phyloP scores from a whole-genome alignment of 1,140 invertebrate species.

The Drosophila eugracilis region DNA sequence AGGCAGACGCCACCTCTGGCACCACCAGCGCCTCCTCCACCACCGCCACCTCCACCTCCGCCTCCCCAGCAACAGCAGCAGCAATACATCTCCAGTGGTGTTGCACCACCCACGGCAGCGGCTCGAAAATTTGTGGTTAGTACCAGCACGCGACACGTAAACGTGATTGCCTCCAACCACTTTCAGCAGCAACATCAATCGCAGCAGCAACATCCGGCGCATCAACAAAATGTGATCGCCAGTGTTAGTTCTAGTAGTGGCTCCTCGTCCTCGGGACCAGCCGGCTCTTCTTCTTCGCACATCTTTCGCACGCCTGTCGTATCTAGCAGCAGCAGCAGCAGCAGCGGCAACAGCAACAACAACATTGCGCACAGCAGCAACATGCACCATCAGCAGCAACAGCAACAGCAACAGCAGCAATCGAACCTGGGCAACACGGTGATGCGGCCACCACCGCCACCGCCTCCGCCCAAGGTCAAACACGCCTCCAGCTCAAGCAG shows the following conservation, averaged over 20 bases:
- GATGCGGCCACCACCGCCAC: conserved; percentile 87
- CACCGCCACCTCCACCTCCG: conserved; percentile 43
- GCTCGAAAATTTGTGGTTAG: conserved; percentile 77
- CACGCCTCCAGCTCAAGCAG: conserved; percentile 51
- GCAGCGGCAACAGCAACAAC: conserved; percentile 2
- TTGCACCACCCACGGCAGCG: conserved; percentile 57
- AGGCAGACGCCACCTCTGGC: conserved; percentile 63
- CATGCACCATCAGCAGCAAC: conserved; percentile 48
- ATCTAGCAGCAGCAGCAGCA: conserved; percentile 70
- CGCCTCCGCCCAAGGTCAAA: conserved; percentile 86
- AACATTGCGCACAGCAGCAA: conserved; percentile 11
- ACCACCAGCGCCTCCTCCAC: conserved; percentile 46
- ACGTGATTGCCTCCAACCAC: conserved; percentile 71
- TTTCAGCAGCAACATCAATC: conserved; percentile 62
- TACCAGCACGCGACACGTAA: conserved; percentile 74
- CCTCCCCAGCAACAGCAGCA: conserved; percentile 44
- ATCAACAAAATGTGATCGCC: conserved; percentile 57
- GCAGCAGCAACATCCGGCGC: conserved; percentile 35
- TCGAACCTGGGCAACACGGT: conserved; percentile 65
- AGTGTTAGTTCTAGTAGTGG: conserved; percentile 58
- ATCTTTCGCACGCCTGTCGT: conserved; percentile 83
- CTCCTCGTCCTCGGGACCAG: conserved; percentile 35
- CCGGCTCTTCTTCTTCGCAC: conserved; percentile 45
- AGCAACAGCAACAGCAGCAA: conserved; percentile 35
- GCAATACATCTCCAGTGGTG: conserved; percentile 34